Evolutionary conservation across 2,888 invertebrate genomes (phyloP), one percentile per base, ranked within the genome.

Genomic region (Heliconius charithonia): DNA sequence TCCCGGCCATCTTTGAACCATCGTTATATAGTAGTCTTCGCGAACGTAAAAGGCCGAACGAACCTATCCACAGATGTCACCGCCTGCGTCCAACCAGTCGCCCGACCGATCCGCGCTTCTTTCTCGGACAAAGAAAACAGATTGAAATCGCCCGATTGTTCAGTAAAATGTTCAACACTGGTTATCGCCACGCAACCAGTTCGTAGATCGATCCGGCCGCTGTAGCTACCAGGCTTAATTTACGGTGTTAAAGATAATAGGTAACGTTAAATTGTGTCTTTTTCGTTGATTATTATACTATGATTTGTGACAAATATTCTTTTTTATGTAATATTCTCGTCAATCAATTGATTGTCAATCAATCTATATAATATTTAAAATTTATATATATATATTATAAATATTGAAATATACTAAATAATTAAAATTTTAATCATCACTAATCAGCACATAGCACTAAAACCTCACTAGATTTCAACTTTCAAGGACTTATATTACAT

Each of bases 231-330:
- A 89, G 90, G 89, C 86, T 92, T 93, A 93, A 93, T 93, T 93
- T 93, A 93, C 91, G 90, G 90, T 89, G 91, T 90, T 91, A 90
- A 90, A 92, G 90, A 92, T 94, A 93, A 93, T 93, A 91, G 92
- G 88, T 87, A 88, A 87, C 90, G 91, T 90, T 89, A 89, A 91
- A 91, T 92, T 91, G 77, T 77, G 75, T 27, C 75, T 73, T 80
- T 82, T 81, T 74, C 85, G 87, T 84, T 83, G 85, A 85, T 86
- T 87, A 88, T 88, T 85, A 84, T 81, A 70, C 65, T 70, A 75
- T 71, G 51, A 69, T 76, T 73, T 73, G 45, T 76, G 56, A 62
- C 29, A 41, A 25, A 12, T 22, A 7, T n/a, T 9, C 25, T 9
- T 37, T 56, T 51, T 4, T 10, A 22, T 56, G 22, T 4, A 3